A percentile compares a stretch with the other conserved stretches of the same genome.
These are phyloP conservation scores for Aleadryas rufinucha DNA, from an alignment of 2,113 vertebrate genomes.

Conservation along the genomic window DNA sequence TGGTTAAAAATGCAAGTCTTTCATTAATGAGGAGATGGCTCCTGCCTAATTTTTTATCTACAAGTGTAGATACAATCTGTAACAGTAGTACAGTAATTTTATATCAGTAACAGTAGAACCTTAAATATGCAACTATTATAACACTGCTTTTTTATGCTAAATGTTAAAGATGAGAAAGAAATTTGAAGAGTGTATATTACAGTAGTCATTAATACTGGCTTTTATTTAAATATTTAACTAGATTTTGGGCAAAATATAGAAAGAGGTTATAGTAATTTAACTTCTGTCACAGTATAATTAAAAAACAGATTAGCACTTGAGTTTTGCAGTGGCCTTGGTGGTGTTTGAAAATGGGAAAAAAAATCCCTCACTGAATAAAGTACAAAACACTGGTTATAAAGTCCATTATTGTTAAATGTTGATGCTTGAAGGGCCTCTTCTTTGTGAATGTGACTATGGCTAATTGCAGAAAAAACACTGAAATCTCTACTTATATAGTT, in stretches of 20 bases:
- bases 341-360: not conserved
- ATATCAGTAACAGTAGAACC: not conserved
- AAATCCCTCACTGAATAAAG: not conserved
- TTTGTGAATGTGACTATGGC: not conserved
- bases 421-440: not conserved
- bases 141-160: not conserved
- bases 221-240: constrained; percentile 11
- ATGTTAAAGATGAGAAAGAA: not conserved
- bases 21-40: not conserved
- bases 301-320: not conserved
- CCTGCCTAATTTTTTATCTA: not conserved
- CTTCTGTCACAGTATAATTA: not conserved
- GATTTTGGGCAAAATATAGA: not conserved
- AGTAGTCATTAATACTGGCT: not conserved
- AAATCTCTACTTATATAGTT: not conserved
- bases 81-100: not conserved
- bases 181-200: not conserved
- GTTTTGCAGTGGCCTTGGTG: not conserved
- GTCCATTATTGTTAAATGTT: not conserved
- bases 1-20: not conserved
- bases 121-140: not conserved
- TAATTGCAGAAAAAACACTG: not conserved
- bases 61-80: not conserved
- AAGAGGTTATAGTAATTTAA: constrained; percentile 18
- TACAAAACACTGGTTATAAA: not conserved